These are phyloP conservation scores for Megalurothrips usitatus DNA, from an alignment of 2,888 invertebrate genomes.

Conservation along the genomic window DNA sequence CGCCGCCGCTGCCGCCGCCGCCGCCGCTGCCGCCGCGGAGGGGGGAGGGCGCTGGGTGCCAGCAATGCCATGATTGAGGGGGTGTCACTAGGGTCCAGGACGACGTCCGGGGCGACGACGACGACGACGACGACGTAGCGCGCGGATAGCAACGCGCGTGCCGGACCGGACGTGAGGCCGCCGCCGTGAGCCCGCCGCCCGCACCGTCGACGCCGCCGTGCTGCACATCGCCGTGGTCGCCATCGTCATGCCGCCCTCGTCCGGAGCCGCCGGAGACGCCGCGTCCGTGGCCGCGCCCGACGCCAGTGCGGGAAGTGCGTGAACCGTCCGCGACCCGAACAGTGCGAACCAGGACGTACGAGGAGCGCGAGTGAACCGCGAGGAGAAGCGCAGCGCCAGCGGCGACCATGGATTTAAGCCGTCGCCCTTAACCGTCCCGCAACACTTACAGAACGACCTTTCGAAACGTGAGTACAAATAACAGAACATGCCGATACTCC, in stretches of 20 bases:
- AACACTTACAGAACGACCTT: neutral
- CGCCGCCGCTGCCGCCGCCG: neutral
- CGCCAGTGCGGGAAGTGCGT: neutral
- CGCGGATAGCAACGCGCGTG: neutral
- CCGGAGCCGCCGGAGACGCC: too few relatives aligned
- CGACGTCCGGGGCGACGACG: neutral
- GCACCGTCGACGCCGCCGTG: neutral
- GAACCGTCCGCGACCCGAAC: too few relatives aligned
- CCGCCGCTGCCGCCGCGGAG: neutral
- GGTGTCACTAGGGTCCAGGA: slow-evolving; percentile 10
- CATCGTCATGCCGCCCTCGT: neutral
- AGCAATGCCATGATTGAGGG: slow-evolving; percentile 15
- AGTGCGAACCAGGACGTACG: too few relatives aligned
- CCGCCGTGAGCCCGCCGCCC: neutral
- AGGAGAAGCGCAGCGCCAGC: too few relatives aligned
- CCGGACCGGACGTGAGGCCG: neutral
- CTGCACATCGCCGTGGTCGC: neutral
- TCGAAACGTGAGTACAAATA: neutral
- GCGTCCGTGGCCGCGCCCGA: neutral
- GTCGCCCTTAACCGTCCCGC: neutral
- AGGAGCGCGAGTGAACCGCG: too few relatives aligned
- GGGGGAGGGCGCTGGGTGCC: neutral
- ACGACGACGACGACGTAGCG: neutral
- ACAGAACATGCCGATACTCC: too few relatives aligned
- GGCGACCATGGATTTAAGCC: neutral